Conservation (phyloP, 2,888 invertebrate species). For the Zaprionus lineosus region DNA sequence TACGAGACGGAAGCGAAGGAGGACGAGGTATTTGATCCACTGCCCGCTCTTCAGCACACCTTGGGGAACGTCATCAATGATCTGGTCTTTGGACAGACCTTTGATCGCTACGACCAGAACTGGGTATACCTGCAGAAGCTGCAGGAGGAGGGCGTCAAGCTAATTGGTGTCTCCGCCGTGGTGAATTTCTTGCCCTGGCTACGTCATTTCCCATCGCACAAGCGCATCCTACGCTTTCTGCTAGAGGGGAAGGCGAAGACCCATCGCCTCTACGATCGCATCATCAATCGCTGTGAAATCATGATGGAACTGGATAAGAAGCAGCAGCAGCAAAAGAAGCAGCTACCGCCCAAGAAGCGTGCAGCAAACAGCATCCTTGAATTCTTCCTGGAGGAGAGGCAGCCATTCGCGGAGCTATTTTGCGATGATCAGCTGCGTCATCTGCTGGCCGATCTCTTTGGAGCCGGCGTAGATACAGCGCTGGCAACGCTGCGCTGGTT, state of each 20-base stretch:
- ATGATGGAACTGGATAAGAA: constrained; percentile 52
- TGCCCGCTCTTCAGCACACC: constrained; percentile 84
- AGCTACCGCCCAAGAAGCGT: not conserved
- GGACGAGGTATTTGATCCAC: constrained; percentile 81
- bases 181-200: constrained; percentile 93
- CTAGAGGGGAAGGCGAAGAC: constrained; percentile 88
- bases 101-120: constrained; percentile 86
- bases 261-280: constrained; percentile 87
- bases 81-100: constrained; percentile 90
- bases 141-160: constrained; percentile 92
- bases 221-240: constrained; percentile 86
- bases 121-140: constrained; percentile 91
- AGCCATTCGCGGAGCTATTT: constrained; percentile 47
- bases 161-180: constrained; percentile 91
- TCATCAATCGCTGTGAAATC: constrained; percentile 86
- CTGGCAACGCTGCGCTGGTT: constrained; percentile 92
- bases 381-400: constrained; percentile 86
- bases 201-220: constrained; percentile 86
- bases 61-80: constrained; percentile 90
- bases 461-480: constrained; percentile 93
- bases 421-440: constrained; percentile 85
- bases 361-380: constrained; percentile 85
- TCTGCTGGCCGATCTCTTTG: constrained; percentile 91
- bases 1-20: constrained; percentile 57
- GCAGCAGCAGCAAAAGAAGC: constrained; percentile 4